Evolutionary conservation across 35 echinoderm and acorn worm genomes (phyloP), one percentile per base, ranked within the genome.

Genomic region (Hemicentrotus pulcherrimus): DNA sequence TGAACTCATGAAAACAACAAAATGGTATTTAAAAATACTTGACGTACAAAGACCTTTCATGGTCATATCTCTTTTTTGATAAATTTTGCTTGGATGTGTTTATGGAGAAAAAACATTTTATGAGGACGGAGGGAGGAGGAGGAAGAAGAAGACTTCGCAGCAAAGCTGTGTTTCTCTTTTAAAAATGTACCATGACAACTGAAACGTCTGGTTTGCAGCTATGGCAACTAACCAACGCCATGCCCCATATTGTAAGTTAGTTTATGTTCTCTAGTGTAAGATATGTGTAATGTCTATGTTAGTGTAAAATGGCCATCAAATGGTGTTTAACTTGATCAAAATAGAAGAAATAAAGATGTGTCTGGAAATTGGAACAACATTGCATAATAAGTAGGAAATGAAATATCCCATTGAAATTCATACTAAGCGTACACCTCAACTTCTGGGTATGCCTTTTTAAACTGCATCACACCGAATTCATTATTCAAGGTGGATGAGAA

Each of bases 1-100:
- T 90, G 31, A 33, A 90, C 32, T 90, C 32, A 9, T 90, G 46
- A 90, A 86, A 90, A 41, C 88, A 90, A 47, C 88, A 90, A 90
- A 86, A 86, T 86, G 86, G 46, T 47, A 13, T 35, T 10, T 32
- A 13, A 30, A 33, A 41, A n/a, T 7, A 90, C 88, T 28, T 4
- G n/a, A 78, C 22, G 65, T 55, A 55, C 50, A 15, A 78, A 90
- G 88, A 30, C 88, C 88, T 18, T 4, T 28, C 19, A n/a, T 78
- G 65, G 65, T 78, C 65, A n/a, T 78, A n/a, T 90, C 88, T 32
- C 33, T 90, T 90, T 28, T 90, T 90, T 31, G 1, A 14, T 88
- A 7, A 45, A 90, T 15, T 90, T 45, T 90, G 88, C 88, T 90
- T 31, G 88, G 88, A 90, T 90, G 88, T 90, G 32, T 24, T n/a